A percentile compares a stretch with the other conserved stretches of the same genome.
phyloP scores from a whole-genome alignment of 2,113 vertebrate genomes.

The Myotis lucifugus region DNA sequence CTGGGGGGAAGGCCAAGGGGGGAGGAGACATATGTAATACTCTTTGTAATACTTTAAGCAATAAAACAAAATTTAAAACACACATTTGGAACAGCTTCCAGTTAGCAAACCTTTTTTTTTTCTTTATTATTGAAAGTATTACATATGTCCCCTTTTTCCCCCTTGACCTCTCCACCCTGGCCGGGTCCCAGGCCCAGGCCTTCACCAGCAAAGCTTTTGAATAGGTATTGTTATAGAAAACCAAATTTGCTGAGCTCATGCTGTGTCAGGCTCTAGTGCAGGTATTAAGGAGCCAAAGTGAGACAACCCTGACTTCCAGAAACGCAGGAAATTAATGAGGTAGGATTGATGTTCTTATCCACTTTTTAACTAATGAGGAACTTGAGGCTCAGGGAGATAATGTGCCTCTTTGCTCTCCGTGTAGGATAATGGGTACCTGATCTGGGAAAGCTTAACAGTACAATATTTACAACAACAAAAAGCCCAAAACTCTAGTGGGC shows the following conservation, averaged over 20 bases:
- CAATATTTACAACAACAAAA: conserved; percentile 16
- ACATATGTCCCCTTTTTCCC: no score
- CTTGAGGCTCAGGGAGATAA: not conserved
- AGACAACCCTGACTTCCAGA: not conserved
- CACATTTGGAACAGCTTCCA: not conserved
- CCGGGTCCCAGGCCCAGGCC: no score
- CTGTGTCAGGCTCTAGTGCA: not conserved
- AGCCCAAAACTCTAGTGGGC: not conserved
- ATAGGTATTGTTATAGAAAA: not conserved
- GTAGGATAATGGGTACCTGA: not conserved
- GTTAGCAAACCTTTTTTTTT: not conserved
- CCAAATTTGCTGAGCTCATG: not conserved
- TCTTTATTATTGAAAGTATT: no score
- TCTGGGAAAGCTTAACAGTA: not conserved
- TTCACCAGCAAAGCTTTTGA: not conserved
- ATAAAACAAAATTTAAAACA: no score
- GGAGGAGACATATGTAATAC: no score
- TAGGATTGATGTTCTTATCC: not conserved
- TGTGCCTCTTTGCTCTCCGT: not conserved
- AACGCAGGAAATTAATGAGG: not conserved
- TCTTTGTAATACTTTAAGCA: no score
- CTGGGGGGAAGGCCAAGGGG: no score
- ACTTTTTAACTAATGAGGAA: conserved; percentile 27
- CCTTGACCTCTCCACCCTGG: no score
- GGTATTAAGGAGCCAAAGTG: not conserved